Evolutionary conservation across 53 echinoderm and acorn worm genomes (phyloP), one percentile per base, ranked within the genome.

Genomic region (Echinarachnius parma): DNA sequence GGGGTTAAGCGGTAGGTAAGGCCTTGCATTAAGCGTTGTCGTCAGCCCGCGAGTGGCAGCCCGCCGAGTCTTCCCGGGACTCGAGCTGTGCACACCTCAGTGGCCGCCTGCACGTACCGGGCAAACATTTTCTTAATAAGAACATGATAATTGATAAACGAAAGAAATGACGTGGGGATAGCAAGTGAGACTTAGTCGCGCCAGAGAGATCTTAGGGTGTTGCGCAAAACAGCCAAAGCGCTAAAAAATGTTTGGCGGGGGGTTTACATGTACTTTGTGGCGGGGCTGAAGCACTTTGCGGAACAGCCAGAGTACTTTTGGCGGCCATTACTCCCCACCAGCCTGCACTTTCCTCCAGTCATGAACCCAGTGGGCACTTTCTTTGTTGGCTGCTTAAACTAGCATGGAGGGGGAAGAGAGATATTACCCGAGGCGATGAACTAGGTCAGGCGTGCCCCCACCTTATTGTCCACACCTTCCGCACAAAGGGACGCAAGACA

Each of bases 341-440:
- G 56, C 24, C 74, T 72, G 74, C 46, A 72, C 74, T 72, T 72
- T 72, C 74, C 74, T 72, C 74, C 74, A 56, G 74, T 72, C 74
- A 72, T 72, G 74, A 72, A 72, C 74, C 37, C 74, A 57, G 16
- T 55, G 74, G 74, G 74, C 74, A 72, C 74, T 72, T 72, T 72
- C 74, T 72, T 72, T 72, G 74, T 72, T 55, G 55, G 25, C 74
- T 72, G 74, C 74, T 72, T 72, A 72, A 72, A 72, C 57, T 39
- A 39, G 74, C 74, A 56, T 72, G 74, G 74, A 72, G 74, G 39
- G 55, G 74, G 46, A 72, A 42, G 10, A 5, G 28, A 55, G 42
- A 28, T 72, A 55, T 56, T 72, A 72, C 74, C 74, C 57, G 74
- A 39, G 74, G 74, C 74, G 4, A 21, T 56, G 33, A 72, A 56